Percentiles rank a stretch among this genome's conserved stretches.
Evolutionary conservation across 1,140 invertebrate genomes (phyloP).

Genomic region (Heterodera carotae): DNA sequence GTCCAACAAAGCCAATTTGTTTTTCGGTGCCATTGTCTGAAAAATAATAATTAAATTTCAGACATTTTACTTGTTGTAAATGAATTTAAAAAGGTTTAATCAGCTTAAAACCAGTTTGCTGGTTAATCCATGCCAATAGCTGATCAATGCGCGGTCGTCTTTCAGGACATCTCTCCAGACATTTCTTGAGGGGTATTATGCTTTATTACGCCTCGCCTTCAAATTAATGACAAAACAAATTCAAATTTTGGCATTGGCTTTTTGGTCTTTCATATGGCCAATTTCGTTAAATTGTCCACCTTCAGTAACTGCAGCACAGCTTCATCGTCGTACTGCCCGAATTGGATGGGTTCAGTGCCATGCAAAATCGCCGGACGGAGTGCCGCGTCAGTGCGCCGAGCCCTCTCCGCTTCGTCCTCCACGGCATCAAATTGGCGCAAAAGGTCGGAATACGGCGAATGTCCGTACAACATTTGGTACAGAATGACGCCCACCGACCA

Average conservation of each 20-base stretch:
- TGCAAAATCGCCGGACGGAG: constrained; percentile 20
- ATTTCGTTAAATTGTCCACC: neutral
- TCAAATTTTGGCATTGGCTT: too few species aligned
- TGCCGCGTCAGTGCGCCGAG: constrained; percentile 10
- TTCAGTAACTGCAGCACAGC: constrained; percentile 16
- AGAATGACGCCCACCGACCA: constrained; percentile 28
- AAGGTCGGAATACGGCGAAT: constrained; percentile 8
- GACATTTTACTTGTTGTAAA: too few species aligned
- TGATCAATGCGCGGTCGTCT: constrained; percentile 9
- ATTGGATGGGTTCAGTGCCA: constrained; percentile 15
- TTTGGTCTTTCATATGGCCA: too few species aligned
- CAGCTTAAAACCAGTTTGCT: too few species aligned
- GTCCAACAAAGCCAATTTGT: neutral
- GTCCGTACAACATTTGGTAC: constrained; percentile 24
- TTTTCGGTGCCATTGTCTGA: neutral
- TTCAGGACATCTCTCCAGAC: constrained; percentile 2
- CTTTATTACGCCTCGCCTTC: neutral
- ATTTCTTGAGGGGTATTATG: neutral
- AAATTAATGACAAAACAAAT: too few species aligned
- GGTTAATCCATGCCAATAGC: neutral
- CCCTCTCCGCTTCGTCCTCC: neutral
- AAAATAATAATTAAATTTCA: too few species aligned
- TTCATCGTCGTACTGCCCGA: constrained; percentile 21
- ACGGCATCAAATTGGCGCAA: constrained; percentile 12
- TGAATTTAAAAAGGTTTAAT: too few species aligned